Evolutionary conservation across 2,797 vertebrate species (phyloP), one percentile per base, ranked within the genome.

Genomic region (Rhinophrynus dorsalis): DNA sequence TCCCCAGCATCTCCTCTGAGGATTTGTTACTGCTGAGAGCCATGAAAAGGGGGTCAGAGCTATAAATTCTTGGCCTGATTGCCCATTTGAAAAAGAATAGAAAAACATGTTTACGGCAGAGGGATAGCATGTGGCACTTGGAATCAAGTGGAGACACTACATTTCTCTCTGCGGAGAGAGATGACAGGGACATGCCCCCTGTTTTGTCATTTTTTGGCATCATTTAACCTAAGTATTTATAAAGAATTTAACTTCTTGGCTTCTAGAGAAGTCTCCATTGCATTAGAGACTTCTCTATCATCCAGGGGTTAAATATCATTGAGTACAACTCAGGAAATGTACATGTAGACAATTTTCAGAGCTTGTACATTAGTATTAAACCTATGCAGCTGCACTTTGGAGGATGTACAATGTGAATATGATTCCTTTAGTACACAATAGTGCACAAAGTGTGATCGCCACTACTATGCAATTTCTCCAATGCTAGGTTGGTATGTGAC

Each of bases 61-160:
- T 15, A 42, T 66, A 26, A 66, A 54, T 54, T 18, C 9, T 45
- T 57, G n/a, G 44, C 54, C 44, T 65, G 63, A 51, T 51, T 59
- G 33, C 12, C 44, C 37, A 73, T 67, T 45, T 51, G 12, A 11
- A 17, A n/a, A 35, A 48, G 18, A 59, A 72, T 52, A 15, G 6
- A 8, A 59, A 33, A 50, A 37, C 42, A 33, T 35, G 27, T 38
- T 52, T 40, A 51, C 44, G 27, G 44, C 61, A 52, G 20, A 33
- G 44, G 35, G 54, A 20, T 52, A 52, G 12, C 61, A 44, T 51
- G 57, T 48, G 61, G 52, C 52, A 4, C 13, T 47, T 42, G 6
- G 18, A 15, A 17, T n/a, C 12, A 32, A 23, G 24, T 13, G 6
- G 26, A 54, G 40, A 44, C 1, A 44, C 20, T 11, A 4, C 20